Base-by-base conservation (phyloP, 2,113 vertebrate genomes). In the Cygnus atratus region DNA sequence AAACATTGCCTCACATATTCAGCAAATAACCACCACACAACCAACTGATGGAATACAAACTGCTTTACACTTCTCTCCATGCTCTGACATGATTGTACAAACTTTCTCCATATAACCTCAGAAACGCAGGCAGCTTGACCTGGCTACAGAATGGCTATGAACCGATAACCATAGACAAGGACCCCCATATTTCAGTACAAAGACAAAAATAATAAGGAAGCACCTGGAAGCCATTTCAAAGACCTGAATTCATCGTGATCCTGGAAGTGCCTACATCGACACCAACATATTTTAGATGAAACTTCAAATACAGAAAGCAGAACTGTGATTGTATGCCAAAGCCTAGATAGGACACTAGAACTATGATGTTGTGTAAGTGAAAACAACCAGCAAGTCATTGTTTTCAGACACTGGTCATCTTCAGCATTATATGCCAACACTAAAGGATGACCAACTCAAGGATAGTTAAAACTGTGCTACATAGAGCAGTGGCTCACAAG, bases 381-480 rank as follows among this genome's bases (percentile, higher is more conserved):
- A n/a, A 8, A 11, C 44, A 33, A 16, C 10, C 8, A 44, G 31
- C 44, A n/a, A 33, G 9, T n/a, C 31, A 14, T 26, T 25, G 21
- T n/a, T 54, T 19, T n/a, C 15, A 43, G 54, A 33, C 16, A 24
- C 4, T 8, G 35, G 26, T 6, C 52, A 54, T 4, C 43, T 28
- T 25, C 44, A 44, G n/a, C 39, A 3, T 15, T 8, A 13, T 0
- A 14, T 63, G 63, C 14, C 39, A 57, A 58, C 77, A 13, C 31
- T 16, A 22, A 77, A 35, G 15, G 0, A 11, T 10, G 10, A 15
- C 25, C 2, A 0, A 50, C 28, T 12, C 35, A 15, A 21, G 21
- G 48, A 14, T 21, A 39, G 9, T 11, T 48, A 10, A 1, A 24
- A n/a, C 52, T 28, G 58, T 6, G 28, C 68, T 9, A 0, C 6